Evolutionary conservation across 2,797 vertebrate species (phyloP), one percentile per base, ranked within the genome.

Genomic region (Mormyrops attenuatus): DNA sequence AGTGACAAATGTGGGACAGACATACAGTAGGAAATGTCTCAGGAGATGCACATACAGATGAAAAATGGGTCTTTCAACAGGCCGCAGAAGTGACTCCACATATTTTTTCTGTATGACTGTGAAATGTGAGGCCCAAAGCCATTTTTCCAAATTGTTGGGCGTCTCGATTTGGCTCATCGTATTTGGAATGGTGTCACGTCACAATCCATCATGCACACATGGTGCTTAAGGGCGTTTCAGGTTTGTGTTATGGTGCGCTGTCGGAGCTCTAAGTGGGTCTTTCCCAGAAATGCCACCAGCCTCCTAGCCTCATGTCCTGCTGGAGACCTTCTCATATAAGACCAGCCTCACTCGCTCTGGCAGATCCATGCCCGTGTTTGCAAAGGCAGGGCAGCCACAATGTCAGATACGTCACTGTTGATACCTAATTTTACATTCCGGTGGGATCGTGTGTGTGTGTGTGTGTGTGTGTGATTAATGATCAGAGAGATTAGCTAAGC

Each of bases 181-280:
- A 30, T 87, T 41, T 57, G 52, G 52, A 55, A 57, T 57, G 85
- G 26, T 41, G 22, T 87, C 50, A 0, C 41, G 26, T 87, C 52
- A 50, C 47, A 55, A 87, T 13, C 41, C 44, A 47, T 22, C 82
- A 50, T 15, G 47, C n/a, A 50, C 34, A n/a, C 30, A 17, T 50
- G 5, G 13, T 41, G 50, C 11, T 38, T 89, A 44, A 50, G 80
- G 44, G 11, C 41, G 3, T 38, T 30, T 53, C 38, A 89, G 86
- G 63, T 80, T 90, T 88, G 88, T 91, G 0, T 22, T 90, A 90
- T 91, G 90, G 93, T 88, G 90, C 34, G 91, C 91, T 90, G 91
- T 92, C 90, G 89, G 90, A 30, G 89, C 88, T 55, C 89, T 80
- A 50, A 89, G 88, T 57, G 63, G 88, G 80, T 73, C 87, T 30